Conservation (phyloP, 2,888 invertebrate genomes). For the Cheilosia pagana region DNA sequence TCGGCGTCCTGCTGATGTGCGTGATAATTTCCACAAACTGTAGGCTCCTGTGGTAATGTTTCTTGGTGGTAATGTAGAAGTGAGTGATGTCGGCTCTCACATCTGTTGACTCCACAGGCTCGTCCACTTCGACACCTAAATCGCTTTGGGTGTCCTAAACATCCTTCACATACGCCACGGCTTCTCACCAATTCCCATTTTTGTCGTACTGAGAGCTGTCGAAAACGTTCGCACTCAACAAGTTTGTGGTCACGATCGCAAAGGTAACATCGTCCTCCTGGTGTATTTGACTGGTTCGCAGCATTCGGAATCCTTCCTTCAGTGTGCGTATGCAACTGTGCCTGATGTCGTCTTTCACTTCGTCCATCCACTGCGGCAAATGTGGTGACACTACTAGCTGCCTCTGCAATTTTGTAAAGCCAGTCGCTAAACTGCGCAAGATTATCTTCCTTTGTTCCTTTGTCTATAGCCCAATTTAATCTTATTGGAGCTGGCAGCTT, state of each 20-base stretch:
- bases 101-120: conserved; percentile 13
- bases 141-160: conserved; percentile 8
- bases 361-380: conserved; percentile 13
- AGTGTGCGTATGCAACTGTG: not conserved
- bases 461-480: no score
- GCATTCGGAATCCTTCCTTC: not conserved
- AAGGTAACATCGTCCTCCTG: not conserved
- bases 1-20: not conserved
- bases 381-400: conserved; percentile 43
- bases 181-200: not conserved
- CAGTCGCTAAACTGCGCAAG: conserved; percentile 46
- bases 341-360: not conserved
- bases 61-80: not conserved
- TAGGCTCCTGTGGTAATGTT: no score
- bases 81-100: conserved; percentile 2
- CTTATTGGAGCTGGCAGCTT: no score
- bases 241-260: not conserved
- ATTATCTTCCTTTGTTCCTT: not conserved
- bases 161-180: not conserved
- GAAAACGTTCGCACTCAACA: conserved; percentile 1
- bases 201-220: not conserved
- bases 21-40: not conserved
- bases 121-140: not conserved
- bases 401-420: conserved; percentile 56
- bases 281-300: not conserved